phyloP scores from a whole-genome alignment of 92 coral and sea anemone species.

The Epizoanthus ramosus region DNA sequence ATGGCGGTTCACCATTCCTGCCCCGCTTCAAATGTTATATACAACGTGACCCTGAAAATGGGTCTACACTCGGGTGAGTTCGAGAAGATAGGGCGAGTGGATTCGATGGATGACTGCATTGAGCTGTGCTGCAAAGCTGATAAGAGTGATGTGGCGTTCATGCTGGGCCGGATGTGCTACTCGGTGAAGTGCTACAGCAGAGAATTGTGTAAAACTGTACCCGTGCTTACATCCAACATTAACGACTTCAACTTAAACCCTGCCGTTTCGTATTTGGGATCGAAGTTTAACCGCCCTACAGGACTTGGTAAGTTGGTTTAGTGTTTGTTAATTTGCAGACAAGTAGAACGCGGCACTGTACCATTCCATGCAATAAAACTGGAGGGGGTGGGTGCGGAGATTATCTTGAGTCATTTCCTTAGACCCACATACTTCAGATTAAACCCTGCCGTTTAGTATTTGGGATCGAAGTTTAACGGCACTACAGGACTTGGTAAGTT shows the following conservation, averaged over 20 bases:
- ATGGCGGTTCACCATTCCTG: conserved; percentile 83
- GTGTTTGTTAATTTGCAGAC: neutral
- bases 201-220: conserved; percentile 90
- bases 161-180: conserved; percentile 94
- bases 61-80: conserved; percentile 96
- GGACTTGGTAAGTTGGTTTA: conserved; percentile 61
- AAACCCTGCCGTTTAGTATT: conserved; percentile 87
- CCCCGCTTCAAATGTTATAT: conserved; percentile 82
- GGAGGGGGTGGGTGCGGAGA: too few species aligned
- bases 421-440: conserved; percentile 76
- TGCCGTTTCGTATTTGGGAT: conserved; percentile 83
- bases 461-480: conserved; percentile 60
- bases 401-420: too few species aligned
- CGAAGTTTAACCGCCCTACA: conserved; percentile 52
- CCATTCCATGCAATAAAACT: too few species aligned
- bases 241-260: conserved; percentile 81
- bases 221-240: conserved; percentile 78
- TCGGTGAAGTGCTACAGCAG: conserved; percentile 93
- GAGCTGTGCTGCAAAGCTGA: conserved; percentile 88
- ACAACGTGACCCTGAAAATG: conserved; percentile 93
- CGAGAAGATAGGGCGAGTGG: conserved; percentile 86
- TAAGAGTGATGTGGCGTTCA: conserved; percentile 92
- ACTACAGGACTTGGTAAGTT: conserved; percentile 68
- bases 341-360: too few species aligned
- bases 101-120: conserved; percentile 95